Evolutionary conservation across 1,140 invertebrate species (phyloP).

Genomic region (Adelges cooleyi): DNA sequence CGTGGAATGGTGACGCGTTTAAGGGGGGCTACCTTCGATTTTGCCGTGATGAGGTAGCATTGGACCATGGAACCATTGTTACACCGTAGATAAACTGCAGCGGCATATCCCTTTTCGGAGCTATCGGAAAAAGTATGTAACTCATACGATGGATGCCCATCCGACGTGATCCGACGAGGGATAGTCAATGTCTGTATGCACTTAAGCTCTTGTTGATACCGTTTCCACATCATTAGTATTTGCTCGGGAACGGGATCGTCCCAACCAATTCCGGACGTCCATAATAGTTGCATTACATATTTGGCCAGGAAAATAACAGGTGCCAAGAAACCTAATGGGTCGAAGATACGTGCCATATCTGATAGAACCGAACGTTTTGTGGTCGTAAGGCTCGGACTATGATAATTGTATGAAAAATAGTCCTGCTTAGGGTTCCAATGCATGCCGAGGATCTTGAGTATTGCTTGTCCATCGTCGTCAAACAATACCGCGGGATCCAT

Average conservation of each 20-base stretch:
- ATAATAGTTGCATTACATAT: constrained; percentile 38
- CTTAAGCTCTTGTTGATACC: constrained; percentile 24
- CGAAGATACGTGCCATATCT: constrained; percentile 37
- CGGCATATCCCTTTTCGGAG: constrained; percentile 32
- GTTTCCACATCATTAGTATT: constrained; percentile 32
- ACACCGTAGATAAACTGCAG: constrained; percentile 32
- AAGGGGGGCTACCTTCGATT: constrained; percentile 24
- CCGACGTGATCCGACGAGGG: constrained; percentile 32
- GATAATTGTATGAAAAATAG: neutral
- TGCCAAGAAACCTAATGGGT: constrained; percentile 38
- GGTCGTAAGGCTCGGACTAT: too few relatives aligned
- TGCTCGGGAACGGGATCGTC: constrained; percentile 35
- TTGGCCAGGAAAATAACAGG: constrained; percentile 37
- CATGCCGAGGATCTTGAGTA: neutral
- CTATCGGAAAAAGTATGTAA: constrained; percentile 34
- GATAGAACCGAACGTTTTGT: constrained; percentile 37
- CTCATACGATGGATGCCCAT: constrained; percentile 20
- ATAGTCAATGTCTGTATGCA: constrained; percentile 29
- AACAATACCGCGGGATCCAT: neutral
- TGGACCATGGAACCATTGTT: constrained; percentile 3
- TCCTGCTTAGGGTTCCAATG: neutral
- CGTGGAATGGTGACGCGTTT: constrained; percentile 1
- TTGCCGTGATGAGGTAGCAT: constrained; percentile 21
- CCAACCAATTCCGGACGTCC: constrained; percentile 35
- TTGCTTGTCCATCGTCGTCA: neutral